Base-by-base conservation (phyloP, 2,113 vertebrate species). In the Alligator sinensis region DNA sequence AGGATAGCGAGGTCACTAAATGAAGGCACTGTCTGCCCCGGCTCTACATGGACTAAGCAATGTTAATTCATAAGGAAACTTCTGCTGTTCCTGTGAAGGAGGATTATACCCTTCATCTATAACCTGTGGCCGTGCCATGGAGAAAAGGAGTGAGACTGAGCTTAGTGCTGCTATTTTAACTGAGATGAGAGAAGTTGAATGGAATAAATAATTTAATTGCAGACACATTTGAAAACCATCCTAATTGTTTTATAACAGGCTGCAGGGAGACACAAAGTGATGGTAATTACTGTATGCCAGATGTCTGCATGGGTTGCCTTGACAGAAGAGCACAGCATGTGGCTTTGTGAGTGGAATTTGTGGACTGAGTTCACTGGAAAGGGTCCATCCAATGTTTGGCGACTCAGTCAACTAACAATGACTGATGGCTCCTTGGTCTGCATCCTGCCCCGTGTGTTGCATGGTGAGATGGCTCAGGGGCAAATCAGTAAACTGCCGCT, bases 201-300 rank as follows among this genome's bases (percentile, higher is more conserved):
- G 87, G 83, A 91, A 57, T 80, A 84, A 90, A 82, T 76, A 11
- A 47, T 63, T 93, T 84, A 63, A 85, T 94, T 76, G 22, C 38
- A 79, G 87, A 81, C 55, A 13, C 59, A 61, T 84, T 88, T 96
- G 87, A 88, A 95, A 94, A 87, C 81, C 57, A 27, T 82, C 34
- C 89, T 86, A 94, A 95, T 94, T 97, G 63, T 96, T 93, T 96
- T 95, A 70, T 89, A 93, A 88, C 94, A 97, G 97, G 97, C 96
- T 95, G 94, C 94, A 34, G 96, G 94, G 92, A 97, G 95, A 93
- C 91, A 89, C 96, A 97, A 81, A 94, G 64, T 96, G 93, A 80
- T 91, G 97, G 96, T 97, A 97, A 97, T 89, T 81, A 63, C 76
- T 1, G 1, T 77, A 9, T 80, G 82, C 79, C 75, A 77, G 77